Evolutionary conservation across 2,797 vertebrate species (phyloP), one percentile per base, ranked within the genome.

Genomic region (Rhinatrema bivittatum): DNA sequence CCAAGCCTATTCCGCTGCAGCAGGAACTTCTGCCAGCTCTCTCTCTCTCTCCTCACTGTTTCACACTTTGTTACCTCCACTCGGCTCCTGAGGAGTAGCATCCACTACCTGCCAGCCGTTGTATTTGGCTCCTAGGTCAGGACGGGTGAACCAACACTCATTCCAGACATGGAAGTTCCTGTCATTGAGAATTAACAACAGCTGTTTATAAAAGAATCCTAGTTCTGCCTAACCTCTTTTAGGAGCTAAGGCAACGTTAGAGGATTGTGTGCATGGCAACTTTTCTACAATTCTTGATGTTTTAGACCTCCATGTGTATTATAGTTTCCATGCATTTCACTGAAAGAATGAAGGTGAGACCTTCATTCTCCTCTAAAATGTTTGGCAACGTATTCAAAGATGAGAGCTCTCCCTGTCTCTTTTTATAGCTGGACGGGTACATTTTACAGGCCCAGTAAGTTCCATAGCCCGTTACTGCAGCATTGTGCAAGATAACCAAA

Each of bases 131-230:
- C 67, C 53, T 36, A 95, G 62, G 24, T 96, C 92, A 2, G 76
- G 82, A n/a, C 88, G 78, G 46, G 19, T 50, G 75, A 93, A 91
- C 87, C 86, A 96, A 7, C 67, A 78, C 54, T 95, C 91, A 0
- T 84, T 74, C 93, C 91, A 96, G 46, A 91, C 90, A 0, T 97
- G 91, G 31, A 75, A 97, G 59, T 95, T 93, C 94, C 94, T 97
- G 50, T 7, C 56, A 36, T 53, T 14, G 11, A 42, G 15, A 7
- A 39, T 20, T 49, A 7, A 10, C 12, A 12, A 17, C 20, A 54
- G 13, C 40, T 29, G n/a, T 42, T 2, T 20, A 25, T 50, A 33
- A 44, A 42, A 29, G 36, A 46, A 23, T 12, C 9, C 8, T 4
- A 8, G 14, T 3, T 20, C 12, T 14, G 5, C 24, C 10, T 9